Base-by-base conservation (phyloP, 2,888 invertebrate genomes). In the Penaeus monodon region DNA sequence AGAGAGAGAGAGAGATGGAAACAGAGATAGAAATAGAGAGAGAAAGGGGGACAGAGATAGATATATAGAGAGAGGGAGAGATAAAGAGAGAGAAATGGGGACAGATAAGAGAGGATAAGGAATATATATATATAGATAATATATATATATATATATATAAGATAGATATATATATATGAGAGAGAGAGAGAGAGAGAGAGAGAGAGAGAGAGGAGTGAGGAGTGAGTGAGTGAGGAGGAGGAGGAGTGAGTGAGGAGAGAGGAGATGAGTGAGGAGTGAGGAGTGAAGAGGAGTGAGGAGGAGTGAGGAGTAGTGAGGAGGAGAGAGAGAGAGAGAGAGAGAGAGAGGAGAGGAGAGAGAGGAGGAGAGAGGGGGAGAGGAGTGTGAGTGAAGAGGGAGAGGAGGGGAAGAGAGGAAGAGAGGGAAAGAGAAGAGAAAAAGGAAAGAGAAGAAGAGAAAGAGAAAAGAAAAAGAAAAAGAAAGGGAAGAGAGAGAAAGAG, bases 401-500 rank as follows among this genome's bases (percentile, higher is more conserved):
- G 65, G 64, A n/a, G 33, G 74, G 29, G 33, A 63, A 29, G 24
- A 33, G 29, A 38, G 17, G 83, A 33, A 33, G 17, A 64, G 38
- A 1, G 6, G 68, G n/a, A 3, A 64, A 20, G 8, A 38, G 33
- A 8, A 33, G 24, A 33, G 65, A 77, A 7, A 24, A 4, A 77
- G 38, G 3, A 2, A 44, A 57, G 10, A 4, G 4, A 7, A 77
- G 33, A n/a, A n/a, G n/a, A n/a, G n/a, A n/a, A n/a, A n/a, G n/a
- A n/a, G n/a, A n/a, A n/a, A n/a, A n/a, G n/a, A n/a, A n/a, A n/a
- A n/a, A n/a, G n/a, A n/a, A n/a, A n/a, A n/a, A n/a, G n/a, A n/a
- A n/a, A n/a, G n/a, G n/a, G n/a, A n/a, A n/a, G n/a, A n/a, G n/a
- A 78, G 78, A 74, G 74, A 29, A 29, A 74, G 74, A 74, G 74